Conservation (phyloP, 2,797 vertebrate genomes). For the Hirundo rustica region DNA sequence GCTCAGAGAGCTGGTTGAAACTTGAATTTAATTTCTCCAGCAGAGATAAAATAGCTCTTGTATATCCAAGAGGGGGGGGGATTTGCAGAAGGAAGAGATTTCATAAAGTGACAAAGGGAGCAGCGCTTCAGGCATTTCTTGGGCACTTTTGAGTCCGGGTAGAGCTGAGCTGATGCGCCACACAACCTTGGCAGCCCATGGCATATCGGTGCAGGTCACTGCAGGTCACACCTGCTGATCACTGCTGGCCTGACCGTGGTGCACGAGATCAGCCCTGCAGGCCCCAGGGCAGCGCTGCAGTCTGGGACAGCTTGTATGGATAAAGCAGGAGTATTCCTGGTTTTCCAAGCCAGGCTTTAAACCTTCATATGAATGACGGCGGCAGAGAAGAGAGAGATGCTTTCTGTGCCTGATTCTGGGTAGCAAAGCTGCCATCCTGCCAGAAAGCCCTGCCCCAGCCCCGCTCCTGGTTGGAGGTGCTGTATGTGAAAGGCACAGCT, state of each 20-base stretch:
- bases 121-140: not conserved
- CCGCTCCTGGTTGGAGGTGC: not conserved
- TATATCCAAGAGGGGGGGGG: not conserved
- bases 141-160: not conserved
- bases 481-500: not conserved
- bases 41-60: not conserved
- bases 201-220: not conserved
- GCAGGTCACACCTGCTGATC: not conserved
- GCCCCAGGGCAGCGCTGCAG: not conserved
- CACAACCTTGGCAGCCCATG: not conserved
- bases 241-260: accelerated
- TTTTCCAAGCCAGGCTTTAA: not conserved
- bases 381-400: not conserved
- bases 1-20: not conserved
- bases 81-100: not conserved
- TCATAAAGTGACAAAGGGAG: not conserved
- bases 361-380: not conserved
- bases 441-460: not conserved
- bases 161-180: not conserved
- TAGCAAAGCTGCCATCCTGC: not conserved
- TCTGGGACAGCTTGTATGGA: not conserved
- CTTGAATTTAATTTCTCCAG: not conserved
- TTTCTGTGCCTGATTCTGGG: not conserved
- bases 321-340: not conserved
- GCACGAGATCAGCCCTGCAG: not conserved